Percentiles rank a stretch among this genome's conserved stretches.
Evolutionary conservation across 2,797 vertebrate genomes (phyloP).

Genomic region (Intellagama lesueurii): DNA sequence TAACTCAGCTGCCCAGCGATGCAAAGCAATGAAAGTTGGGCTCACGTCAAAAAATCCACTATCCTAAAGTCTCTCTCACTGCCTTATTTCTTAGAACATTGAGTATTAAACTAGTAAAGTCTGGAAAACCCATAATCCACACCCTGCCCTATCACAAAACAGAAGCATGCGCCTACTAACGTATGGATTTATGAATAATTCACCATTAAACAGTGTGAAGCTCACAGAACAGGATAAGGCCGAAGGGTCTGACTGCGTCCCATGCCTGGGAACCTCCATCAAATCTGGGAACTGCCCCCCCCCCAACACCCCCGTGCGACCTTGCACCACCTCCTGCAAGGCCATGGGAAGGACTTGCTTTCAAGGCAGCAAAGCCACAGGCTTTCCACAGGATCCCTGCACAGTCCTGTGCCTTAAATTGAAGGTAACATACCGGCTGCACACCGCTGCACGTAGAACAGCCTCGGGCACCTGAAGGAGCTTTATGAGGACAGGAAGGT

Average conservation of each 20-base stretch:
- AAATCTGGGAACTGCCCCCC: too few relatives aligned
- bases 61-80: constrained; percentile 42
- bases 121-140: neutral
- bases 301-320: neutral
- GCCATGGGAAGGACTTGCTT: neutral
- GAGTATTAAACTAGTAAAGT: neutral
- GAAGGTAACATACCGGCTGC: neutral
- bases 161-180: neutral
- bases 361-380: too few relatives aligned
- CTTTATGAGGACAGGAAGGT: too few relatives aligned
- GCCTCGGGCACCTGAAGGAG: neutral
- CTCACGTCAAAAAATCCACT: constrained; percentile 55
- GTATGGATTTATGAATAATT: neutral
- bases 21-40: constrained; percentile 74
- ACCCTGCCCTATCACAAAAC: neutral
- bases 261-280: neutral
- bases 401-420: neutral
- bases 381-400: neutral
- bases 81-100: constrained; percentile 15
- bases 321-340: neutral
- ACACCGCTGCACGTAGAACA: neutral
- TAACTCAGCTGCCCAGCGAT: constrained; percentile 75
- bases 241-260: neutral
- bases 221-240: neutral
- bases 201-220: neutral